Conservation (phyloP, 2,888 invertebrate species). For the Yponomeuta evonymella region DNA sequence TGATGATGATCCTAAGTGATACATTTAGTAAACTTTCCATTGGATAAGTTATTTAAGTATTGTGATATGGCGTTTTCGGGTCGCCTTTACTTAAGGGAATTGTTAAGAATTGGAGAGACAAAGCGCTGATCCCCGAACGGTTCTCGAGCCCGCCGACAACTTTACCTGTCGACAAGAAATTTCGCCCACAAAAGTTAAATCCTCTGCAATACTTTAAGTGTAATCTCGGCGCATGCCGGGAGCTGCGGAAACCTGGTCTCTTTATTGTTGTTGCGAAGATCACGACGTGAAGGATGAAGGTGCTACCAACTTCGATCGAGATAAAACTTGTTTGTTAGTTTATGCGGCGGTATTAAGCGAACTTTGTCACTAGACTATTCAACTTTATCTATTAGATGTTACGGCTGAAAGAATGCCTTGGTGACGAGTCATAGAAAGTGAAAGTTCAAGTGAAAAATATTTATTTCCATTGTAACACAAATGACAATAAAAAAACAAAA, state of each 20-base stretch:
- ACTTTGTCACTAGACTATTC: constrained; percentile 29
- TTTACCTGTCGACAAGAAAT: constrained; percentile 4
- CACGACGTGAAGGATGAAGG: constrained; percentile 69
- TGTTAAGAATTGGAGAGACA: background rate
- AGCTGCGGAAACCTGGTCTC: constrained; percentile 26
- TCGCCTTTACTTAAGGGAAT: background rate
- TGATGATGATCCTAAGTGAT: too few species aligned
- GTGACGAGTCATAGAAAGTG: background rate
- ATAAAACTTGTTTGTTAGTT: constrained; percentile 71
- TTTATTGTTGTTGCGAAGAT: constrained; percentile 59
- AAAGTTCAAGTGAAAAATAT: too few species aligned
- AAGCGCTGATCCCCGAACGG: background rate
- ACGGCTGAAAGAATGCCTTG: constrained; percentile 26
- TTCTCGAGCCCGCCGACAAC: background rate
- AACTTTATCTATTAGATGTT: constrained; percentile 32
- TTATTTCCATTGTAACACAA: too few species aligned
- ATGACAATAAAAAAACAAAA: too few species aligned
- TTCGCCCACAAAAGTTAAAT: constrained; percentile 14
- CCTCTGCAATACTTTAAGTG: constrained; percentile 27
- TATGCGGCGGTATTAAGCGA: constrained; percentile 35
- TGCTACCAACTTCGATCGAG: constrained; percentile 58
- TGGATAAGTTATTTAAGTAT: background rate
- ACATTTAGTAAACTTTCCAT: too few species aligned
- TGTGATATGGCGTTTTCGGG: background rate
- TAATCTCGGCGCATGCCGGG: constrained; percentile 31